Conservation (phyloP, 2,113 vertebrate species). For the Microcebus ravelobensis region DNA sequence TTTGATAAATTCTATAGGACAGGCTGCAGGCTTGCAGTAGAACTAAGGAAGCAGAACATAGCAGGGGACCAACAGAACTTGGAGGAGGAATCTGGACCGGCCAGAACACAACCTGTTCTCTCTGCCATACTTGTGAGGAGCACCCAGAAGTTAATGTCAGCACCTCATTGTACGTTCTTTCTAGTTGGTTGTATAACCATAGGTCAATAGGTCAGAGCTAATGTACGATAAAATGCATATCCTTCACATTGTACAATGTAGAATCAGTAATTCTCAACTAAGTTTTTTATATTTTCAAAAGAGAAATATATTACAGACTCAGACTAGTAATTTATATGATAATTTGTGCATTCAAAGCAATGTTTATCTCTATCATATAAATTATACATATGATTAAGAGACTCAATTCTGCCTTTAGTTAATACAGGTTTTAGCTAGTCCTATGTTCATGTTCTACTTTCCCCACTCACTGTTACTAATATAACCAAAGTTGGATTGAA, state of each 20-base stretch:
- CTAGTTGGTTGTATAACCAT: not conserved
- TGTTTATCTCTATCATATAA: not conserved
- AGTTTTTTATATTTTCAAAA: not conserved
- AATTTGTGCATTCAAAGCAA: not conserved
- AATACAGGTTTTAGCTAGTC: not conserved
- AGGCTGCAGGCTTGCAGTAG: conserved; percentile 29
- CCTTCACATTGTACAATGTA: not conserved
- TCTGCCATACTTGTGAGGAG: not conserved
- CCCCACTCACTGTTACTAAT: not conserved
- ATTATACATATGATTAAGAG: not conserved
- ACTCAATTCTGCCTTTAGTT: not conserved
- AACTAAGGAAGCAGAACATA: not conserved
- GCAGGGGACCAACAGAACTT: not conserved
- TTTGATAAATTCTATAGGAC: conserved; percentile 35
- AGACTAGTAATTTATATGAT: not conserved
- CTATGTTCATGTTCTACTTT: not conserved
- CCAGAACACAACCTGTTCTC: not conserved
- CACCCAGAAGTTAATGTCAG: not conserved
- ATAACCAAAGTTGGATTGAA: not conserved
- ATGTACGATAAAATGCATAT: not conserved
- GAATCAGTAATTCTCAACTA: conserved; percentile 11
- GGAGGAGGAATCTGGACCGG: not conserved
- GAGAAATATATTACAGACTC: not conserved
- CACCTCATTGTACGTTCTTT: not conserved
- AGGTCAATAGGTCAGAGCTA: not conserved